phyloP scores from a whole-genome alignment of 2,113 vertebrate species.

The Clupea harengus region DNA sequence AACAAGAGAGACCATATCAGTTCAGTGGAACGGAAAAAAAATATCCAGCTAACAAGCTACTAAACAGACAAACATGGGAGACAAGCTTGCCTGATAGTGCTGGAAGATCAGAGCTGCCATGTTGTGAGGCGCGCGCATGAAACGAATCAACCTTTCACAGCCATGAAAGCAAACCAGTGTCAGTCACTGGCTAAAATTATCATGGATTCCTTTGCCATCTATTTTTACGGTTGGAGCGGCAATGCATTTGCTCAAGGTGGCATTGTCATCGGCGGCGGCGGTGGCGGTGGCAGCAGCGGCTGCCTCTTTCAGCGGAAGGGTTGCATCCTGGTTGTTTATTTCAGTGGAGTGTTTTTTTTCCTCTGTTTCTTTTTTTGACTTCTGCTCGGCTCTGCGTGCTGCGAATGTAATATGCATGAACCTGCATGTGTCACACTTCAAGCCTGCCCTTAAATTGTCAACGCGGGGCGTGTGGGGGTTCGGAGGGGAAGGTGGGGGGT shows the following conservation, averaged over 20 bases:
- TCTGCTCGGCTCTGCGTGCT: background rate
- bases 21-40: background rate
- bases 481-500: background rate
- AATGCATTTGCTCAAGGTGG: background rate
- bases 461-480: background rate
- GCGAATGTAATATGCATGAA: background rate
- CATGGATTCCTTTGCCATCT: background rate
- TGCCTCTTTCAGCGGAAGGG: background rate
- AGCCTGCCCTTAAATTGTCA: background rate
- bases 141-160: background rate
- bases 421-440: background rate
- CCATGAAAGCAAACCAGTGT: background rate
- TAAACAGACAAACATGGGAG: conserved; percentile 2
- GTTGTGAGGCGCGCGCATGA: background rate
- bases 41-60: background rate
- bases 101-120: background rate
- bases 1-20: background rate
- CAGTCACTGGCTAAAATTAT: background rate
- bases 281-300: background rate
- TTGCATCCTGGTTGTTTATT: background rate
- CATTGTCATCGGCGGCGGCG: background rate
- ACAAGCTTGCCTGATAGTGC: background rate
- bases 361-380: background rate
- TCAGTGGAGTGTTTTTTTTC: background rate
- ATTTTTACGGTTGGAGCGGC: background rate